Percentiles rank a stretch among this genome's conserved stretches.
phyloP scores from a whole-genome alignment of 2,797 vertebrate species.

The Melanotaenia parkinsoni region DNA sequence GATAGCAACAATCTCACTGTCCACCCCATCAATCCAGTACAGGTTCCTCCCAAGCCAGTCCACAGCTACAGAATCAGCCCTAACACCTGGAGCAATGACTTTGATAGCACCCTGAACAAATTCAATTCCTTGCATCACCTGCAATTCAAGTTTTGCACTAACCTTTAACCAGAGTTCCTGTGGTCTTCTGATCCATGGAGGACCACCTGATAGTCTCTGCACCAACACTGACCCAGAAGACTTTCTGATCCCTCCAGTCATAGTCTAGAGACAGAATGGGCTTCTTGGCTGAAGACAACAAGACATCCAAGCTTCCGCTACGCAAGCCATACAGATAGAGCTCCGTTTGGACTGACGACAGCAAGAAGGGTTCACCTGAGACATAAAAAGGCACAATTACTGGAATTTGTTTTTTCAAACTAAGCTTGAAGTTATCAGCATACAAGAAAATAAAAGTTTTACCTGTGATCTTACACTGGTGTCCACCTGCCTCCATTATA shows the following conservation, averaged over 20 bases:
- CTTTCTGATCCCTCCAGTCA: slow-evolving; percentile 85
- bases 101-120: background rate
- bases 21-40: slow-evolving; percentile 89
- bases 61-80: slow-evolving; percentile 88
- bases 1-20: slow-evolving; percentile 85
- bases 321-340: slow-evolving; percentile 85
- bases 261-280: slow-evolving; percentile 89
- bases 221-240: slow-evolving; percentile 90
- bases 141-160: slow-evolving; percentile 2
- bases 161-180: slow-evolving; percentile 89
- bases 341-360: slow-evolving; percentile 86
- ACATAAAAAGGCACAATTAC: background rate
- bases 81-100: slow-evolving; percentile 79
- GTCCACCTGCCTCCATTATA: slow-evolving; percentile 81
- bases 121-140: too few relatives aligned
- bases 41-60: slow-evolving; percentile 93
- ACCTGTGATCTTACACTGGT: slow-evolving; percentile 87
- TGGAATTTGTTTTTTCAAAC: background rate
- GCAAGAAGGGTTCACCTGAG: slow-evolving; percentile 84
- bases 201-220: slow-evolving; percentile 89
- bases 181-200: slow-evolving; percentile 81
- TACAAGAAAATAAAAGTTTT: slow-evolving; percentile 22
- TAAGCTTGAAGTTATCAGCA: background rate
- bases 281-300: slow-evolving; percentile 81
- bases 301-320: slow-evolving; percentile 80